Conservation (phyloP, 1,140 invertebrate species). For the Dendrolimus kikuchii region DNA sequence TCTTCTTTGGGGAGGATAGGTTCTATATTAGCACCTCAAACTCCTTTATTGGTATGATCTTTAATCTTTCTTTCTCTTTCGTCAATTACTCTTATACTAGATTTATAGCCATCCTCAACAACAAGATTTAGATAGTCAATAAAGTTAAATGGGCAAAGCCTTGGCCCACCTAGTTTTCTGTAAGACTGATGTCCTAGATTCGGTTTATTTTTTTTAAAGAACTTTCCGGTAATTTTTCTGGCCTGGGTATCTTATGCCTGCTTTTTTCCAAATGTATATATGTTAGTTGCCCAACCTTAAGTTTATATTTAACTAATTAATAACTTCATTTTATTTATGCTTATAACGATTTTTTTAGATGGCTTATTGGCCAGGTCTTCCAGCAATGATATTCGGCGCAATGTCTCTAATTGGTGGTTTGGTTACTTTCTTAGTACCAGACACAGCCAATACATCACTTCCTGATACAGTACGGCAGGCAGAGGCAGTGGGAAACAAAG, state of each 20-base stretch:
- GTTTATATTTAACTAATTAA: not conserved
- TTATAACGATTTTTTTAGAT: conserved; percentile 24
- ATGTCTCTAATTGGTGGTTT: conserved; percentile 35
- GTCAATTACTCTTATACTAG: not conserved
- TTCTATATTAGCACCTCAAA: conserved; percentile 76
- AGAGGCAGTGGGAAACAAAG: conserved; percentile 26
- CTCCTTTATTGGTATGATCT: conserved; percentile 64
- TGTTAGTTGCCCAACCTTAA: not conserved
- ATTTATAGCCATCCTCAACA: not conserved
- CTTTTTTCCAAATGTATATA: no score
- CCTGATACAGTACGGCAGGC: conserved; percentile 53
- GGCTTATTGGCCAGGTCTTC: conserved; percentile 40
- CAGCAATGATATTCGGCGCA: conserved; percentile 37
- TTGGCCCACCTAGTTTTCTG: not conserved
- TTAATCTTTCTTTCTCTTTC: conserved; percentile 8
- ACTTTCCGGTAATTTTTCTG: no score
- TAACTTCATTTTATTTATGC: not conserved
- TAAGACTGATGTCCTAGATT: not conserved
- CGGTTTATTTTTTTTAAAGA: not conserved
- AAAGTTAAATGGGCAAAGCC: not conserved
- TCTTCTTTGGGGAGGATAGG: conserved; percentile 79
- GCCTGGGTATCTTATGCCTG: no score
- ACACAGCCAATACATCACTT: conserved; percentile 39
- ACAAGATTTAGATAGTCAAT: not conserved
- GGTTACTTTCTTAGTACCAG: conserved; percentile 41